These are phyloP conservation scores for Phyllotreta cruciferae DNA, from an alignment of 2,888 invertebrate species.

Conservation along the genomic window DNA sequence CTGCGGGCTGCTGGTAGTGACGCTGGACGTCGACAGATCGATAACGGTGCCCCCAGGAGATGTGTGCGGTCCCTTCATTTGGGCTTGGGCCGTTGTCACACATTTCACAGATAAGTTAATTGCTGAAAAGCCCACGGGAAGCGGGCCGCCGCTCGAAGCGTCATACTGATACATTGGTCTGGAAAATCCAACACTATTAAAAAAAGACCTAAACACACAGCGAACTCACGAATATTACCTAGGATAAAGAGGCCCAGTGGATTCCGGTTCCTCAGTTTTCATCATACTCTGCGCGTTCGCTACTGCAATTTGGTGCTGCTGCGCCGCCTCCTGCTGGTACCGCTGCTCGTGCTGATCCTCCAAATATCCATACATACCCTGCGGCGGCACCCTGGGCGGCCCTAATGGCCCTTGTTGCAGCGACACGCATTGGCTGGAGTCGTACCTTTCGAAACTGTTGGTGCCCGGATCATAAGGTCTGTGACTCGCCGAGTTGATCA, in stretches of 20 bases:
- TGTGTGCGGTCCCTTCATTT: conserved; percentile 73
- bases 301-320: conserved; percentile 64
- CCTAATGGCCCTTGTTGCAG: conserved; percentile 60
- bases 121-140: conserved; percentile 79
- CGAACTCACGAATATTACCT: conserved; percentile 62
- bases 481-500: conserved; percentile 63
- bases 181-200: conserved; percentile 42
- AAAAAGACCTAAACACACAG: neutral
- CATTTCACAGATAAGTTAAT: conserved; percentile 88
- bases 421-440: conserved; percentile 60
- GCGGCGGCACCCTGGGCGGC: conserved; percentile 60
- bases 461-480: conserved; percentile 66
- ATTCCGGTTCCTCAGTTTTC: conserved; percentile 76
- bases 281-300: conserved; percentile 64
- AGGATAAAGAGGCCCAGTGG: conserved; percentile 77
- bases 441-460: conserved; percentile 60
- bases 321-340: conserved; percentile 57
- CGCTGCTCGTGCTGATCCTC: conserved; percentile 70
- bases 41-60: conserved; percentile 81
- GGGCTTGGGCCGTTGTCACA: conserved; percentile 72
- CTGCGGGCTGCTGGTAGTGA: conserved; percentile 84
- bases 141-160: conserved; percentile 63
- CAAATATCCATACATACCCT: conserved; percentile 70
- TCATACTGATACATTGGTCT: conserved; percentile 87
- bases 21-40: conserved; percentile 86